phyloP scores from a whole-genome alignment of 2,888 invertebrate genomes.

The Eristalinus aeneus region DNA sequence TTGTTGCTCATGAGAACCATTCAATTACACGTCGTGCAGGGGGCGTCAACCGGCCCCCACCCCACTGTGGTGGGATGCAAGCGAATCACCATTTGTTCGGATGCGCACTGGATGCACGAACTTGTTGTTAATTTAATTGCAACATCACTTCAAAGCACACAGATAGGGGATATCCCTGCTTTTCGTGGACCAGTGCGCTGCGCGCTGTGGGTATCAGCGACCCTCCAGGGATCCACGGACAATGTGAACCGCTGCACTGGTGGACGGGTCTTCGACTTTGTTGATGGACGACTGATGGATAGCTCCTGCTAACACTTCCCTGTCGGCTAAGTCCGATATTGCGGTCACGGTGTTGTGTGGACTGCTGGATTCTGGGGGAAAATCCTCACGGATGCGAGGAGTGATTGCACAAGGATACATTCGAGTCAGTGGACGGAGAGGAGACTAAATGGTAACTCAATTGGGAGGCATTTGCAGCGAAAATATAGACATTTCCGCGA shows the following conservation, averaged over 20 bases:
- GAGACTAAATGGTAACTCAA: background rate
- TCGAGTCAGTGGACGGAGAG: background rate
- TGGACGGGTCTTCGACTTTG: background rate
- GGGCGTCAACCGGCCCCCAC: conserved; percentile 25
- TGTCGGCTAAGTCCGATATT: background rate
- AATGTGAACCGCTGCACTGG: too few relatives aligned
- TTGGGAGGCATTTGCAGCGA: background rate
- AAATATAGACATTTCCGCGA: background rate
- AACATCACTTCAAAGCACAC: conserved; percentile 35
- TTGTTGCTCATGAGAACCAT: conserved; percentile 66
- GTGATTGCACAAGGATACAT: background rate
- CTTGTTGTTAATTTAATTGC: conserved; percentile 57
- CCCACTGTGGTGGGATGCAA: conserved; percentile 20
- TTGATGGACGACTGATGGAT: background rate
- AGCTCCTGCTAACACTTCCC: background rate
- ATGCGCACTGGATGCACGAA: conserved; percentile 29
- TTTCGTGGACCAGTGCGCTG: conserved; percentile 6
- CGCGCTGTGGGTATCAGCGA: conserved; percentile 4
- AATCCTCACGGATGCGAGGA: background rate
- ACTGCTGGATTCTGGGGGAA: background rate
- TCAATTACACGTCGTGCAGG: conserved; percentile 61
- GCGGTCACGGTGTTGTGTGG: background rate
- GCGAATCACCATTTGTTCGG: conserved; percentile 51
- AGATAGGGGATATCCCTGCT: background rate
- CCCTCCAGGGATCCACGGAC: background rate